Evolutionary conservation across 2,888 invertebrate genomes (phyloP), one percentile per base, ranked within the genome.

Genomic region (Leptinotarsa rubiginosa): DNA sequence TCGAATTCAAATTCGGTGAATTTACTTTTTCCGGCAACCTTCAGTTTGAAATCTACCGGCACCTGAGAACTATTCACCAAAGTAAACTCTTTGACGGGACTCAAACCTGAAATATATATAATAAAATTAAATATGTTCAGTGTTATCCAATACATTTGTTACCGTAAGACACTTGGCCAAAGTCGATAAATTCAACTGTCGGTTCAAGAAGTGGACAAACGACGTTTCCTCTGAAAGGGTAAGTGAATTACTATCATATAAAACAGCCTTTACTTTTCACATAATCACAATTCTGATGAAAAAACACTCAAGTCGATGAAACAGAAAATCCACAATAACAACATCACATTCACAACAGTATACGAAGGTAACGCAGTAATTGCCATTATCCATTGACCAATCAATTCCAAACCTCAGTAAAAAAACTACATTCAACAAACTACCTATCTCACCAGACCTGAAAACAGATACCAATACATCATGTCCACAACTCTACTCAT

Each of bases 201-300:
- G 92, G 90, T 82, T 85, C 88, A 41, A 93, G 82, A 12, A 90
- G 88, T 1, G 93, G 93, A 81, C 91, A 91, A 72, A 92, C 87
- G 1, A 92, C 89, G 83, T 89, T 89, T 18, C 93, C 93, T 81
- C 92, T 93, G 85, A 75, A 89, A 88, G 74, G 68, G 75, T 18
- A 16, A 20, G 22, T 52, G 20, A 22, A 15, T 41, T 64, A 62
- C 64, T 12, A 47, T 18, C 0, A 41, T 41, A 41, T 10, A 41
- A 41, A 41, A 10, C 0, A 41, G 41, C 10, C 2, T 10, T 41
- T 41, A 41, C 10, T 41, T 10, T 10, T 2, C 41, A 41, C 2
- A 10, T 10, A 10, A 41, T 10, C 10, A 41, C 2, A 10, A 10
- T 41, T 10, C 10, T 10, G 10, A 41, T 10, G 2, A 31, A 1